Conservation (phyloP, 2,113 vertebrate species). For the Takifugu flavidus region DNA sequence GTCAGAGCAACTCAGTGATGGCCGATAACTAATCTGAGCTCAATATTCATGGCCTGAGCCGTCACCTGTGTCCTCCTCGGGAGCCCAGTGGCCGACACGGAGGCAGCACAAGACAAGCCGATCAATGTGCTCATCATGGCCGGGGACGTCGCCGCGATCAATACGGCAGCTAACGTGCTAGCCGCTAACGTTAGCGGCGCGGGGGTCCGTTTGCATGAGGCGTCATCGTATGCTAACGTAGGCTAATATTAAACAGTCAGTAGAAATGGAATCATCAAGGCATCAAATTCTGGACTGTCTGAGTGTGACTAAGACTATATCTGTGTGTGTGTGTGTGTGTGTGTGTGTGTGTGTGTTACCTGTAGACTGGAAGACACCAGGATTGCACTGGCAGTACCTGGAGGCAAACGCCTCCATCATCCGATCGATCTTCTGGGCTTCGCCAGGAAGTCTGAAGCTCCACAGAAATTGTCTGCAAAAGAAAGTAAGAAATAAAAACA, state of each 20-base stretch:
- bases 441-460: slow-evolving; percentile 96
- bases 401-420: slow-evolving; percentile 99
- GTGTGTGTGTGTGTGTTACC: slow-evolving; percentile 70
- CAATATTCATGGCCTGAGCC: slow-evolving; percentile 50
- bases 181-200: background rate
- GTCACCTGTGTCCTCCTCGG: slow-evolving; percentile 34
- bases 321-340: no score
- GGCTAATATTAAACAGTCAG: no score
- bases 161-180: slow-evolving; percentile 18
- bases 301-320: background rate
- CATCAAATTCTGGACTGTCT: background rate
- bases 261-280: no score
- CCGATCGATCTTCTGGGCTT: slow-evolving; percentile 97
- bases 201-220: background rate
- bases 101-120: slow-evolving; percentile 18
- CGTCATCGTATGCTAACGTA: background rate
- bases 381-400: slow-evolving; percentile 96
- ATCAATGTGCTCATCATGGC: slow-evolving; percentile 56
- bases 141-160: slow-evolving; percentile 44
- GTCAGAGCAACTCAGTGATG: slow-evolving; percentile 12
- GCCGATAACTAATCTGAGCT: slow-evolving; percentile 56
- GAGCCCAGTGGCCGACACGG: background rate
- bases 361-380: slow-evolving; percentile 97
- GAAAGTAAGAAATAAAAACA: slow-evolving; percentile 7
- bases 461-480: slow-evolving; percentile 92